Evolutionary conservation across 2,888 invertebrate species (phyloP).

Genomic region (Xestia sexstrigata): DNA sequence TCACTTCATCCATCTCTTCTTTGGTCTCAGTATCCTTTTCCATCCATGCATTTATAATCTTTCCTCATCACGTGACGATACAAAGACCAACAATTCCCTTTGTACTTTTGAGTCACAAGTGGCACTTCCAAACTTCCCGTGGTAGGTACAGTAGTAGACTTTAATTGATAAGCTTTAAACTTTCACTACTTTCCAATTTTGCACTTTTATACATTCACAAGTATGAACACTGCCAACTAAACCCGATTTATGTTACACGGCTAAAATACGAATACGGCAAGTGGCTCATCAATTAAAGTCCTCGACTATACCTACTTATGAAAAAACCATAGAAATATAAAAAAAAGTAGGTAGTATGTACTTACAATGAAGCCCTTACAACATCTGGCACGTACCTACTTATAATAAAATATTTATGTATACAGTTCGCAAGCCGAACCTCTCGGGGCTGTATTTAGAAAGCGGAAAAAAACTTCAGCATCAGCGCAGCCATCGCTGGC

Average conservation of each 20-base stretch:
- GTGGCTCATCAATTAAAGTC: no score
- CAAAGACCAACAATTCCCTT: not conserved
- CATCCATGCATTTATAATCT: not conserved
- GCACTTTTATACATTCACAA: no score
- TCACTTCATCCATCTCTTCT: not conserved
- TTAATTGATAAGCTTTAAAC: no score
- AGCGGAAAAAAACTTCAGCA: slow-evolving; percentile 88
- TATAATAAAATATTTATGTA: slow-evolving; percentile 50
- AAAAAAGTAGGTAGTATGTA: not conserved
- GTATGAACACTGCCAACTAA: no score
- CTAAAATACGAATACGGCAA: no score
- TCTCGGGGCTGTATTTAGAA: slow-evolving; percentile 82
- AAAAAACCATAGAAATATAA: no score
- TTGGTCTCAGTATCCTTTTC: not conserved
- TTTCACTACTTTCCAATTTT: no score
- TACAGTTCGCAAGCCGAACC: slow-evolving; percentile 61
- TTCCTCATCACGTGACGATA: not conserved
- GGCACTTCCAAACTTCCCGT: no score
- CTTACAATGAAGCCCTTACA: slow-evolving; percentile 29
- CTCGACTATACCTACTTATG: no score
- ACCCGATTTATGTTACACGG: no score
- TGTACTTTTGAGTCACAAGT: no score
- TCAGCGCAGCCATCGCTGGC: slow-evolving; percentile 77
- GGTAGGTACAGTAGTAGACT: not conserved
- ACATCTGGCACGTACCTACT: not conserved